These are phyloP conservation scores for Polymixis lichenea DNA, from an alignment of 2,888 invertebrate genomes.

Conservation along the genomic window DNA sequence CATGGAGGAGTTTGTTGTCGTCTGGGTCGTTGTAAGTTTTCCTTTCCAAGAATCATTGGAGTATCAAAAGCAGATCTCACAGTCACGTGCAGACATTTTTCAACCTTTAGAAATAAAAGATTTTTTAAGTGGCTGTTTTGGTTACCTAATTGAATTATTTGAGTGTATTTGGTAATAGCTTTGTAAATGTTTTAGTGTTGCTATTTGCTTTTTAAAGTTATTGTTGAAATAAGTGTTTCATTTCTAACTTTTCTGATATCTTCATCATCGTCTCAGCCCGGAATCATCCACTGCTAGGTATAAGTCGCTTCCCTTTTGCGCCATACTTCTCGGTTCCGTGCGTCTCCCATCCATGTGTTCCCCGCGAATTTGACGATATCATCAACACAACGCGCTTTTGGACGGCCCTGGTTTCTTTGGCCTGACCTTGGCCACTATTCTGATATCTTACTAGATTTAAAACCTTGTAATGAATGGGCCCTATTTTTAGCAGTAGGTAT, in stretches of 20 bases:
- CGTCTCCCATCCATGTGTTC: too few relatives aligned
- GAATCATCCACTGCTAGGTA: too few relatives aligned
- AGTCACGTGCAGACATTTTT: slow-evolving; percentile 14
- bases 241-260: not conserved
- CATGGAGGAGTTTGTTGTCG: slow-evolving; percentile 11
- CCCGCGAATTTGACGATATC: too few relatives aligned
- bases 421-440: not conserved
- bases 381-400: too few relatives aligned
- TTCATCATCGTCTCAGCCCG: too few relatives aligned
- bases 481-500: not conserved
- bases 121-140: not conserved
- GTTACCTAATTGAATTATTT: not conserved
- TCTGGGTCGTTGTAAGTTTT: slow-evolving; percentile 33
- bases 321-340: too few relatives aligned
- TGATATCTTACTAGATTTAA: not conserved
- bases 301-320: too few relatives aligned
- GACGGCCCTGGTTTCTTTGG: too few relatives aligned
- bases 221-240: too few relatives aligned
- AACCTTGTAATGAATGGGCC: not conserved
- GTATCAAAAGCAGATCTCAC: slow-evolving; percentile 9
- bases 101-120: slow-evolving; percentile 5
- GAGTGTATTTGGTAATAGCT: not conserved
- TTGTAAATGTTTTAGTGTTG: not conserved
- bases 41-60: slow-evolving; percentile 24
- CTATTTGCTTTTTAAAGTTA: not conserved